Conservation (phyloP, 2,888 invertebrate species). For the Alloplasta piceator region DNA sequence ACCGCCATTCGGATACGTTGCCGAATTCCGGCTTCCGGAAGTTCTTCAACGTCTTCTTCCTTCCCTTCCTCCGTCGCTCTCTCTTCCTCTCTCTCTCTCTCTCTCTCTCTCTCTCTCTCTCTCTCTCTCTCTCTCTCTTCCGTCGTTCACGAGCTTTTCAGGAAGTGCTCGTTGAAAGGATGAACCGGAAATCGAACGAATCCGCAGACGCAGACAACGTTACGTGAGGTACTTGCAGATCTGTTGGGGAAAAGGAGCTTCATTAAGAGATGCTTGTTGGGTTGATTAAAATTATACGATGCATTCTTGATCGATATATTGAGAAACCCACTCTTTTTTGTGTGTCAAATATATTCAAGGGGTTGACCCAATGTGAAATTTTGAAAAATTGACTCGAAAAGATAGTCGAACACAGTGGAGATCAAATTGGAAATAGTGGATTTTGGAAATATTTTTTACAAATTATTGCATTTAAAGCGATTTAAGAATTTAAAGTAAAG, state of each 20-base stretch:
- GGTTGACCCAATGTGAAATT: too few relatives aligned
- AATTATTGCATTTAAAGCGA: too few relatives aligned
- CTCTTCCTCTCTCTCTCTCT: neutral
- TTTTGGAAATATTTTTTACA: too few relatives aligned
- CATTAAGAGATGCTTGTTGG: conserved; percentile 53
- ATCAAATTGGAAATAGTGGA: too few relatives aligned
- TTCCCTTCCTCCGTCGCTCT: neutral
- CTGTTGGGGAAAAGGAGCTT: conserved; percentile 47
- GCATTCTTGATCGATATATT: neutral
- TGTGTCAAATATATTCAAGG: too few relatives aligned
- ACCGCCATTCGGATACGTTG: conserved; percentile 38
- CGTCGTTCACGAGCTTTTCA: conserved; percentile 20
- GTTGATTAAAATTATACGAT: conserved; percentile 10
- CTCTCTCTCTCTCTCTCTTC: conserved; percentile 13
- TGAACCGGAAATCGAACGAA: conserved; percentile 57
- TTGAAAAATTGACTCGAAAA: too few relatives aligned
- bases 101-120: conserved; percentile 1
- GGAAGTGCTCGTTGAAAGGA: conserved; percentile 2
- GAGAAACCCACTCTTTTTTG: too few relatives aligned
- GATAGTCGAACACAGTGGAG: too few relatives aligned
- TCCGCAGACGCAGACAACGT: conserved; percentile 46
- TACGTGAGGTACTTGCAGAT: conserved; percentile 62
- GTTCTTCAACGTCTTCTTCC: conserved; percentile 15
- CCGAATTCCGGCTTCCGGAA: conserved; percentile 55
- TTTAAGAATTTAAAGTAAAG: too few relatives aligned